Conservation (phyloP, 2,888 invertebrate genomes). For the Dasypogon diadema region DNA sequence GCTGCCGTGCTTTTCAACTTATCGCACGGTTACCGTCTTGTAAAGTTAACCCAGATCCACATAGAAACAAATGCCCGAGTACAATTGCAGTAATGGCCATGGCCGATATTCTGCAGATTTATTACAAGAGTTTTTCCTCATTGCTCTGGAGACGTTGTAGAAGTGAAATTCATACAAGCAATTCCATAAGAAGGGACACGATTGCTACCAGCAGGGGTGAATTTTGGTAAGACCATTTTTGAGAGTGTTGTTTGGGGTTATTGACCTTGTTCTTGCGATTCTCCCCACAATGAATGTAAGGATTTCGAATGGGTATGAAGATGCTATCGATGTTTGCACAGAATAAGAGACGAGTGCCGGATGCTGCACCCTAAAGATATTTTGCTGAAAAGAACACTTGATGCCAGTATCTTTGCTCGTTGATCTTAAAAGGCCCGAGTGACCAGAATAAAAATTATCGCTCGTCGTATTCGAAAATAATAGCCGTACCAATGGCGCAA, state of each 20-base stretch:
- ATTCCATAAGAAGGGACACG: background rate
- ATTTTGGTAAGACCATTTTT: background rate
- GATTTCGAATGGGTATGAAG: background rate
- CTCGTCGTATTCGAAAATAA: too few species aligned
- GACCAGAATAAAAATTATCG: background rate
- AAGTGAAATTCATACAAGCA: background rate
- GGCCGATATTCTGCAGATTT: slow-evolving; percentile 25
- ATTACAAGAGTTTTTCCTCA: slow-evolving; percentile 4
- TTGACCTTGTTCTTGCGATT: background rate
- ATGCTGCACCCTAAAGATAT: background rate
- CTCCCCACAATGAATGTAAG: background rate
- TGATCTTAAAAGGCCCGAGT: background rate
- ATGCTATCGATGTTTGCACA: background rate
- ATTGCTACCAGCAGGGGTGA: background rate
- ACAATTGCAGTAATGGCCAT: slow-evolving; percentile 15
- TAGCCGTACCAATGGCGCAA: background rate
- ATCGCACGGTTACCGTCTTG: background rate
- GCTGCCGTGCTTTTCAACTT: background rate
- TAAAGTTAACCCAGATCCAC: background rate
- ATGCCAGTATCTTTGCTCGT: background rate
- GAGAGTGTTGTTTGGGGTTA: background rate
- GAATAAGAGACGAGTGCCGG: background rate
- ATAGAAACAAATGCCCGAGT: background rate
- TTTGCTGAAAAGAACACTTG: background rate
- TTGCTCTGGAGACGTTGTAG: background rate